A percentile compares a stretch with the other conserved stretches of the same genome.
Evolutionary conservation across 2,797 vertebrate species (phyloP).

Genomic region (Momotus momota): DNA sequence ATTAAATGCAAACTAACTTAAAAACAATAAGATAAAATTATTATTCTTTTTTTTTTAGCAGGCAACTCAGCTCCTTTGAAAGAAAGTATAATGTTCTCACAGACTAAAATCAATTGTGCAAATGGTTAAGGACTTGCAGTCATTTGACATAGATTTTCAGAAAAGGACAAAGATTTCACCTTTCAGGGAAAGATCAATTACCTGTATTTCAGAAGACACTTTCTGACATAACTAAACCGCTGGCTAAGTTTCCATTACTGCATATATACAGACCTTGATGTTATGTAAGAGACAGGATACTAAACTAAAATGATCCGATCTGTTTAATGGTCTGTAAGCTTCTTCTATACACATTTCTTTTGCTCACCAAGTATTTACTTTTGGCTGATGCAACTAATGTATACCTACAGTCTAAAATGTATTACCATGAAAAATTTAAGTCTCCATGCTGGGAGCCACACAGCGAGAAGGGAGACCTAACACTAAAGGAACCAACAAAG

Average conservation of each 20-base stretch:
- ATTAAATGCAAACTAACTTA: not conserved
- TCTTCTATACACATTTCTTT: constrained; percentile 43
- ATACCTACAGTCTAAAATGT: constrained; percentile 30
- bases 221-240: not conserved
- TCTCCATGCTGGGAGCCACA: not conserved
- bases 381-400: constrained; percentile 50
- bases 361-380: constrained; percentile 50
- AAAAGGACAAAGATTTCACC: not conserved
- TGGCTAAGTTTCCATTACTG: constrained; percentile 23
- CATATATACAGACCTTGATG: not conserved
- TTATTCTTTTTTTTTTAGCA: not conserved
- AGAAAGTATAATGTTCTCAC: not conserved
- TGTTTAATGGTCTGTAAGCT: constrained; percentile 43
- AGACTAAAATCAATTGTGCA: not conserved
- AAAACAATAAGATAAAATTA: not conserved
- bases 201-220: not conserved
- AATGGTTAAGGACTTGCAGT: not conserved
- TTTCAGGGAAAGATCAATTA: not conserved
- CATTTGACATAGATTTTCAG: not conserved
- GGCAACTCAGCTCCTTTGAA: not conserved
- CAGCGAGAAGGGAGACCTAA: constrained; percentile 1
- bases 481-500: not conserved
- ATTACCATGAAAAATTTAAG: not conserved
- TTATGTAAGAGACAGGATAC: constrained; percentile 31
- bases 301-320: constrained; percentile 33